Percentiles rank a stretch among this genome's conserved stretches.
These are phyloP conservation scores for Furcifer pardalis DNA, from an alignment of 2,797 vertebrate genomes.

Conservation along the genomic window DNA sequence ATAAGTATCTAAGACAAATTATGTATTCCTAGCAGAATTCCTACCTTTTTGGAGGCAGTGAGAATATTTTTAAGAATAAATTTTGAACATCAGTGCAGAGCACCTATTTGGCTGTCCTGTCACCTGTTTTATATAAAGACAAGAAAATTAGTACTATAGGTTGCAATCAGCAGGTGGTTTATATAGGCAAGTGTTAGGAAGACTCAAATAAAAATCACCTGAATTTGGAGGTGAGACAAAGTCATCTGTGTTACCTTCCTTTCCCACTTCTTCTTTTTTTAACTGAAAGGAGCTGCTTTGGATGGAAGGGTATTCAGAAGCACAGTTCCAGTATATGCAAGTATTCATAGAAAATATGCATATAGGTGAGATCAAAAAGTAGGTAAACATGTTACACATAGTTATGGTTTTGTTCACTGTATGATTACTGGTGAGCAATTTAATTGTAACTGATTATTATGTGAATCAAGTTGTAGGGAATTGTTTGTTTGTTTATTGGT, in stretches of 20 bases:
- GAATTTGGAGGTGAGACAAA: background rate
- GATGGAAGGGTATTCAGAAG: background rate
- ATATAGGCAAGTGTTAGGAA: background rate
- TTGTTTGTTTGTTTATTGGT: background rate
- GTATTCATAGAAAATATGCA: background rate
- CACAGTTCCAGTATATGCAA: background rate
- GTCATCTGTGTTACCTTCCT: background rate
- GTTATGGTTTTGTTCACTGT: background rate
- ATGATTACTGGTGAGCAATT: background rate
- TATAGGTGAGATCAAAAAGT: background rate
- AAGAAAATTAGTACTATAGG: background rate
- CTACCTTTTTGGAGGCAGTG: background rate
- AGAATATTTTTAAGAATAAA: background rate
- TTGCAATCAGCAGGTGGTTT: background rate
- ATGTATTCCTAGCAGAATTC: background rate
- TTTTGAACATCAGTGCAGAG: background rate
- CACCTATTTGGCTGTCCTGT: background rate
- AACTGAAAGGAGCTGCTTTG: background rate
- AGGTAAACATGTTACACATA: background rate
- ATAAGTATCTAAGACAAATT: background rate
- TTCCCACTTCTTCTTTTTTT: background rate
- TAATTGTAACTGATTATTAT: background rate
- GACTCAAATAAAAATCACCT: conserved; percentile 5
- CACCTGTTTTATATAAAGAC: background rate
- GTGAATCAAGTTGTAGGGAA: background rate